Evolutionary conservation across 2,888 invertebrate species (phyloP), one percentile per base, ranked within the genome.

Genomic region (Bombylius major): DNA sequence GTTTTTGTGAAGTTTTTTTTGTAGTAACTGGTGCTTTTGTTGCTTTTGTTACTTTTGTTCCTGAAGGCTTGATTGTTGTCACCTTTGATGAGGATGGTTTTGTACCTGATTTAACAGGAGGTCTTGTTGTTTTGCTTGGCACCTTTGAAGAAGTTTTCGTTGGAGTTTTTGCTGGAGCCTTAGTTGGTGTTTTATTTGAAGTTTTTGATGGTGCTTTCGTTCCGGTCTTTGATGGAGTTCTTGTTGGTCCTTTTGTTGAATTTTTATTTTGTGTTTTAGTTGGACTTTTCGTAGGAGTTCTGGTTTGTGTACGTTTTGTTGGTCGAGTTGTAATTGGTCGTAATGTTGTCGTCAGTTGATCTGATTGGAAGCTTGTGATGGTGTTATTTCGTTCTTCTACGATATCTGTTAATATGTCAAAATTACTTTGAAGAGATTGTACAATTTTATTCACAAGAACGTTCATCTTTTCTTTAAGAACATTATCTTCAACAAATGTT

Each of bases 371-470:
- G 13, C 52, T 44, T 23, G 55, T 33, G n/a, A 52, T 70, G 47
- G 65, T 72, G 54, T 65, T 66, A 31, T 77, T 78, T 45, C 71
- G 72, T 49, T 78, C 79, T 55, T 82, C 79, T 13, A 91, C 84
- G 58, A 90, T 82, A 63, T 89, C 87, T 62, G 86, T 86, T 12
- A 91, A 70, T 53, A 86, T 87, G 64, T 88, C 82, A 70, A 90
- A 90, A 34, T 90, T 89, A 2, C 84, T 87, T 71, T 89, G 88
- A 3, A 91, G 74, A 31, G 89, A 89, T 60, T 87, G 83, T 11
- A 90, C 89, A 14, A 91, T 86, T 70, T 89, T 89, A 65, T 85
- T 84, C 0, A 91, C 91, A 62, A 91, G 84, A 0, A 84, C 76
- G 65, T 87, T 88, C 73, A 90, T 86, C 71, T 89, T 89, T 47